Base-by-base conservation (phyloP, 2,113 vertebrate species). In the Falcunculus frontatus region DNA sequence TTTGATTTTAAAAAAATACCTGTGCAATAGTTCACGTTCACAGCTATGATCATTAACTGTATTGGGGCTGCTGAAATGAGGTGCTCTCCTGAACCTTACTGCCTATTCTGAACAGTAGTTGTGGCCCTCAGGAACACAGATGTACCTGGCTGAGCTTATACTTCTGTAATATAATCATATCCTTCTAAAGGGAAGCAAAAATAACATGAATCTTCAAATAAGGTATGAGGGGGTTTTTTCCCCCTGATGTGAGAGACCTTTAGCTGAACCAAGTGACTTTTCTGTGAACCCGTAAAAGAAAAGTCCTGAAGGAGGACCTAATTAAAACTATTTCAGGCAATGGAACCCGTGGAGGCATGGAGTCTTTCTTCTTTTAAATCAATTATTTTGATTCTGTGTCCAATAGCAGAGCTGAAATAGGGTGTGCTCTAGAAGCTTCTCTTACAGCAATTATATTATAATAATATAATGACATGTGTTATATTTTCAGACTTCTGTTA, bases 281-380 rank as follows among this genome's bases (percentile, higher is more conserved):
- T 85, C 39, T 3, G 0, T 62, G 84, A 94, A 82, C 35, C 30
- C 35, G 67, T 69, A 55, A 80, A 80, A 79, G 42, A 46, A 44
- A 90, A 86, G 62, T 88, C 77, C 72, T 92, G 42, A 77, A 80
- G 33, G 6, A 85, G 8, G 11, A 27, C 33, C 76, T 88, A 92
- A 86, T 77, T 96, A 90, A 90, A 96, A 88, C 33, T 90, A 33
- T 83, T 67, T 27, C 59, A 82, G 81, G 69, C 82, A 83, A 42
- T 2, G 4, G 55, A 79, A 72, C 32, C 49, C 76, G 37, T 69
- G 53, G 39, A 79, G 30, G 25, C 13, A 55, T 0, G 0, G 59
- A 76, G 16, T 69, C 74, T 79, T 85, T 85, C 44, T 89, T 82
- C 89, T 83, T 94, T 84, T 50, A 53, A 83, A 93, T 80, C 42